A percentile compares a stretch with the other conserved stretches of the same genome.
Evolutionary conservation across 2,113 vertebrate genomes (phyloP).

Genomic region (Gymnocephalus cernua): DNA sequence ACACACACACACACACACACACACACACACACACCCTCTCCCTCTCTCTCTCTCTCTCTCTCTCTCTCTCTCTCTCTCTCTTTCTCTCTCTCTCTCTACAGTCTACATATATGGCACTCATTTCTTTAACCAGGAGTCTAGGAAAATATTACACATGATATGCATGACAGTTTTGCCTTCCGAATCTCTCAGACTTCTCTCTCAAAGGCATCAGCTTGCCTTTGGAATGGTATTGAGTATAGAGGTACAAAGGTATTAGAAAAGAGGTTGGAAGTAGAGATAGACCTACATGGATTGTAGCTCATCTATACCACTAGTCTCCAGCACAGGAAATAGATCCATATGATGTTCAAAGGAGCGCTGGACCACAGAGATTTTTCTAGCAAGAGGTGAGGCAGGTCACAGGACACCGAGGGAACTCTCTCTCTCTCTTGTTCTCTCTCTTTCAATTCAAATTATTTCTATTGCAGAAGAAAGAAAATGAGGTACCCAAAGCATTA

Average conservation of each 20-base stretch:
- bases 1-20: constrained; percentile 39
- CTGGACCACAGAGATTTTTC: constrained; percentile 52
- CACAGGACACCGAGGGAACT: not conserved
- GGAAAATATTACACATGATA: constrained; percentile 57
- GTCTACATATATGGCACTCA: constrained; percentile 70
- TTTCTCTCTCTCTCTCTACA: constrained; percentile 2
- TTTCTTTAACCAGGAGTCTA: constrained; percentile 57
- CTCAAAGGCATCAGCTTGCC: constrained; percentile 53
- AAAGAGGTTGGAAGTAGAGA: constrained; percentile 49
- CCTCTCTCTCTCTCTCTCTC: too few species aligned
- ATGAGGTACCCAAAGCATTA: not conserved
- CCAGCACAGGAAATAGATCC: constrained; percentile 59
- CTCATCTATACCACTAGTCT: constrained; percentile 69
- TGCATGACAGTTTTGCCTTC: constrained; percentile 60
- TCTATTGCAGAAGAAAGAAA: not conserved
- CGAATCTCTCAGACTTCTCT: constrained; percentile 53
- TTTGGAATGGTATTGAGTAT: constrained; percentile 72
- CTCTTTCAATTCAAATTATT: not conserved
- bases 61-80: too few species aligned
- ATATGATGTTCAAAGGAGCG: constrained; percentile 69
- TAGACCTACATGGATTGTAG: constrained; percentile 73
- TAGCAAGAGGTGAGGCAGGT: constrained; percentile 40
- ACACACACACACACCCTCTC: constrained; percentile 14
- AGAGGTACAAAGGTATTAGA: constrained; percentile 54
- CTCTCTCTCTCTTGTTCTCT: not conserved